These are phyloP conservation scores for Hyposmocoma kahamanoa DNA, from an alignment of 1,140 invertebrate species.

Conservation along the genomic window DNA sequence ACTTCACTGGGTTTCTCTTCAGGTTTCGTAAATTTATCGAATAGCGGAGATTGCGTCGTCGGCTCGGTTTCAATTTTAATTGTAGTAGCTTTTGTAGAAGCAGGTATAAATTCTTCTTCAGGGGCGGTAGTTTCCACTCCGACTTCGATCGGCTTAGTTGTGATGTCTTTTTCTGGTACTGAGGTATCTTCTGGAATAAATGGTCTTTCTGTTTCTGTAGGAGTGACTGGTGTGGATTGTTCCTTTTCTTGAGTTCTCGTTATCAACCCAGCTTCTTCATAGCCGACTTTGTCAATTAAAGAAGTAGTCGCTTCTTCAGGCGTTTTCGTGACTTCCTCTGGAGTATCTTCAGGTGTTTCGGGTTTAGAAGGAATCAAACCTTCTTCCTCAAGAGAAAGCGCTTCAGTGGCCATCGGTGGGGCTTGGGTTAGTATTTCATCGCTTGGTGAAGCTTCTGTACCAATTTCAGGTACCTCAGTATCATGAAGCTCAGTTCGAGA, in stretches of 20 bases:
- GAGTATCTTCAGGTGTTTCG: slow-evolving; percentile 10
- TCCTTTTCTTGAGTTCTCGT: slow-evolving; percentile 12
- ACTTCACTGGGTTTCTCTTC: slow-evolving; percentile 32
- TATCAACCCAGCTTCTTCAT: slow-evolving; percentile 2
- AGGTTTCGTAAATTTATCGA: slow-evolving; percentile 28
- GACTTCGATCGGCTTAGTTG: not conserved
- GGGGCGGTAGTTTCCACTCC: slow-evolving; percentile 23
- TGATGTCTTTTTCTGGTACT: slow-evolving; percentile 12
- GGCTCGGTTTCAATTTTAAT: slow-evolving; percentile 26
- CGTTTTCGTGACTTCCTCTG: not conserved
- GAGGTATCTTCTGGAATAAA: slow-evolving; percentile 12
- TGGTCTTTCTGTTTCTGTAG: slow-evolving; percentile 5
- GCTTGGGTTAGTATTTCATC: slow-evolving; percentile 3
- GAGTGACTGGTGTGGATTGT: not conserved
- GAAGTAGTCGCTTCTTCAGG: not conserved
- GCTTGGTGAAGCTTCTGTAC: slow-evolving; percentile 7
- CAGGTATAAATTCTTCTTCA: slow-evolving; percentile 30
- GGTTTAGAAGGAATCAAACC: slow-evolving; percentile 10
- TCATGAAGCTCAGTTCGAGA: not conserved
- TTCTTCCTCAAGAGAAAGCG: too few relatives aligned
- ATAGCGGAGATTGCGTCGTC: slow-evolving; percentile 21
- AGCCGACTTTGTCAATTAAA: not conserved
- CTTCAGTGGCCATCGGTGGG: slow-evolving; percentile 20
- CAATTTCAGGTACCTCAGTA: slow-evolving; percentile 8
- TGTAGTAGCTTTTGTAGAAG: slow-evolving; percentile 33